Conservation (phyloP, 2,113 vertebrate species). For the Labeo catla region DNA sequence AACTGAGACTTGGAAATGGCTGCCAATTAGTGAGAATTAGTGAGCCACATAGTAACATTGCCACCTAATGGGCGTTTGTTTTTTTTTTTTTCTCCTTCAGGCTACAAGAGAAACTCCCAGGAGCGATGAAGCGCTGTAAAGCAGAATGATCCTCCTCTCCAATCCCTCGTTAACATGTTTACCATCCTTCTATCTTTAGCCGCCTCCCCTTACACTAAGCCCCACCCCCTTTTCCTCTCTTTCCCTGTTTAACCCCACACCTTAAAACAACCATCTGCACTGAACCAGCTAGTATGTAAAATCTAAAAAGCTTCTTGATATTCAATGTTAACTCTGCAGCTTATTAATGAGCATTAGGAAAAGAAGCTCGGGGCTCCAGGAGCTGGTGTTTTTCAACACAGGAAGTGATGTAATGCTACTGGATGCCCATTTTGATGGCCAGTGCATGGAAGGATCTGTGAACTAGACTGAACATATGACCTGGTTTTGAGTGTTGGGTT, state of each 20-base stretch:
- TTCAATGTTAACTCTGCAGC: conserved; percentile 74
- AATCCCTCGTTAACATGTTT: conserved; percentile 45
- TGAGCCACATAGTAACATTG: neutral
- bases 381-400: conserved; percentile 38
- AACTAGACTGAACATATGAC: conserved; percentile 78
- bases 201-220: neutral
- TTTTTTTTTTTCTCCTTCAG: conserved; percentile 62
- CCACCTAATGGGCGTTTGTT: conserved; percentile 26
- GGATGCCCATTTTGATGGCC: conserved; percentile 48
- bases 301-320: conserved; percentile 71
- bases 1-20: neutral
- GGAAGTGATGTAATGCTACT: conserved; percentile 60
- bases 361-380: conserved; percentile 44
- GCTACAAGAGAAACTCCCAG: conserved; percentile 89
- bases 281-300: conserved; percentile 75
- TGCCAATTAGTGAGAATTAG: conserved; percentile 25
- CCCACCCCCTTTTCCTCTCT: neutral
- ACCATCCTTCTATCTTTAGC: conserved; percentile 51
- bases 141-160: conserved; percentile 75
- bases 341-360: conserved; percentile 66
- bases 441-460: conserved; percentile 63
- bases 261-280: conserved; percentile 66
- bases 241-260: conserved; percentile 54
- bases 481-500: conserved; percentile 64
- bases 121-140: conserved; percentile 83